Evolutionary conservation across 2,797 vertebrate species (phyloP), one percentile per base, ranked within the genome.

Genomic region (Phaenicophaeus curvirostris): DNA sequence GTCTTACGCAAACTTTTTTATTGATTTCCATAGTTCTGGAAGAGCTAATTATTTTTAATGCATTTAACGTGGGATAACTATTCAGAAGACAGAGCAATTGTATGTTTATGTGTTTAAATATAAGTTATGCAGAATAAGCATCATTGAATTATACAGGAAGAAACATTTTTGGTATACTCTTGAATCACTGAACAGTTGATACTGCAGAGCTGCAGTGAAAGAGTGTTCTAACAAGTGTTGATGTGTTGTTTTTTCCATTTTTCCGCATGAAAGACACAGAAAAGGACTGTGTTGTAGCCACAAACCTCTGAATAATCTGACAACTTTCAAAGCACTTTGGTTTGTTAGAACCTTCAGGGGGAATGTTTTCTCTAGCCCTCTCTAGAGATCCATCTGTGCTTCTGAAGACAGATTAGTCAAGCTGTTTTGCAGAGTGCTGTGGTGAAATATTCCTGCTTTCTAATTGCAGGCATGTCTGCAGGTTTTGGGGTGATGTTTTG

Each of bases 211-310:
- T 35, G 19, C 11, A 31, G 23, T 39, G 37, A 74, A 69, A 73
- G 33, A 53, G 30, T 6, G 4, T 48, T 66, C 39, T 58, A 48
- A 69, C 23, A 24, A 28, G 19, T 41, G 24, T 33, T 68, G 44
- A 19, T 46, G 12, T 24, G 28, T 33, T 51, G 27, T 2, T 2
- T 37, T 80, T 77, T 73, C 15, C 14, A 6, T 37, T 87, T 79
- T 58, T 58, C 0, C 3, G 2, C 33, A 3, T 50, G 54, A 44
- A 62, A 62, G 9, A 15, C 0, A 1, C 19, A 67, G 72, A 42
- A 66, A 73, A 44, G 30, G 27, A 31, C 11, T 51, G 18, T 71
- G 13, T 15, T 77, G 27, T 31, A 44, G 15, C 42, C 33, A 59
- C 35, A n/a, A 24, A 9, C 71, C 55, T 78, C 78, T 51, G 37